Conservation (phyloP, 53 echinoderm and acorn worm genomes). For the Echinarachnius parma region DNA sequence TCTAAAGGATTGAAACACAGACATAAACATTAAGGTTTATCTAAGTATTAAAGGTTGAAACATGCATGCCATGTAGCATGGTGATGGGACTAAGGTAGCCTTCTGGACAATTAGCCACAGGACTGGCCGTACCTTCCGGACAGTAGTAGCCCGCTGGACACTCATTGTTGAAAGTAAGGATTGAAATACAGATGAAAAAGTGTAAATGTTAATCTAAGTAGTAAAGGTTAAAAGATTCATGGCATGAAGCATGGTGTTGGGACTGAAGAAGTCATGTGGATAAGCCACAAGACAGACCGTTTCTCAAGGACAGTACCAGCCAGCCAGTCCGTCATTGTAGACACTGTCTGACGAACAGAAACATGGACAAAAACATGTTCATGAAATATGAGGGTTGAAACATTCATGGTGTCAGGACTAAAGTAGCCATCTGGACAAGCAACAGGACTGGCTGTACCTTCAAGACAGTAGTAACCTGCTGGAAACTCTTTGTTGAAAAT, state of each 20-base stretch:
- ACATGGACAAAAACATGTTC: too few species aligned
- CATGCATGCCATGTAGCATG: slow-evolving; percentile 56
- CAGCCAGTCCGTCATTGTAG: slow-evolving; percentile 90
- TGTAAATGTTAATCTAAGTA: too few species aligned
- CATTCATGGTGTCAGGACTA: slow-evolving; percentile 68
- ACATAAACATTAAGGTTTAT: too few species aligned
- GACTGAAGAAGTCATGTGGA: slow-evolving; percentile 90
- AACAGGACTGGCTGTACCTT: slow-evolving; percentile 72
- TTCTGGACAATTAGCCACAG: slow-evolving; percentile 85
- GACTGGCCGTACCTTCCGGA: slow-evolving; percentile 73
- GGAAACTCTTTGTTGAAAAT: slow-evolving; percentile 85
- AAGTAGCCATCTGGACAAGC: slow-evolving; percentile 92
- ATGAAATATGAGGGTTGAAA: too few species aligned
- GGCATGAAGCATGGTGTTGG: slow-evolving; percentile 63
- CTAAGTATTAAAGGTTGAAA: too few species aligned
- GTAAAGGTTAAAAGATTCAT: too few species aligned
- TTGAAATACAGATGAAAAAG: too few species aligned
- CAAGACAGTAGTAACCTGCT: slow-evolving; percentile 88
- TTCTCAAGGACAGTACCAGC: slow-evolving; percentile 85
- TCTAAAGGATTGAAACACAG: too few species aligned
- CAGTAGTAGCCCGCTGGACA: slow-evolving; percentile 96
- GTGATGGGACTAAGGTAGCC: slow-evolving; percentile 84
- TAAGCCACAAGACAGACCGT: slow-evolving; percentile 73
- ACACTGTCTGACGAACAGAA: slow-evolving; percentile 62
- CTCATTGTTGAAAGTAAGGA: slow-evolving; percentile 77